Base-by-base conservation (phyloP, 2,797 vertebrate genomes). In the Capromys pilorides region DNA sequence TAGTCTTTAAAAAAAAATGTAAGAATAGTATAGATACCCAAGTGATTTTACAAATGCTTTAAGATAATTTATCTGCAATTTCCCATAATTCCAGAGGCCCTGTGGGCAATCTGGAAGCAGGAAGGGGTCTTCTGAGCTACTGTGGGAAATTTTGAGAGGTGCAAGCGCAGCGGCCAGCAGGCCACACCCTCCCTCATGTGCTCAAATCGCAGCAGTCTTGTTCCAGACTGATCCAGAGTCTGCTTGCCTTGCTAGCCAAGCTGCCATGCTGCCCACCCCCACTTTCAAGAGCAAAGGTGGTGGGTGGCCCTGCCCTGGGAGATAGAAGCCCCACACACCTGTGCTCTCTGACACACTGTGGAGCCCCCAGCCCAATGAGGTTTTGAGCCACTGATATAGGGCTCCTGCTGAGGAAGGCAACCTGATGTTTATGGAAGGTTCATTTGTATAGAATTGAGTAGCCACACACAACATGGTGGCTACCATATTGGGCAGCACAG, bases 281-380 rank as follows among this genome's bases (percentile, higher is more conserved):
- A 8, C 13, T 62, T 49, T 4, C n/a, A 0, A 0, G 4, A 51
- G 45, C 77, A 39, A 57, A 73, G 22, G 5, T 33, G 67, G 1
- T 0, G 61, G 59, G 33, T 19, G 13, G n/a, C 57, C 7, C 14
- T 4, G 62, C 14, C 69, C 36, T 3, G 0, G 1, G 51, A 83
- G 73, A 39, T 7, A 61, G 90, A 71, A 24, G 41, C 0, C 31
- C 4, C 78, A 51, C 21, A 0, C 12, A 5, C 24, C 19, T 57
- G 45, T 9, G 6, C 49, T 12, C 6, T 19, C 13, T 0, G 0
- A 2, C 5, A 0, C 57, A 6, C 26, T 18, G n/a, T 1, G 14
- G 16, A 73, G n/a, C 69, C 21, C 0, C 51, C 24, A 10, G 9
- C 39, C 49, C 8, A 6, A 0, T 0, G 84, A 41, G 59, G 33